Conservation (phyloP, 2,113 vertebrate genomes). For the Smithornis capensis region DNA sequence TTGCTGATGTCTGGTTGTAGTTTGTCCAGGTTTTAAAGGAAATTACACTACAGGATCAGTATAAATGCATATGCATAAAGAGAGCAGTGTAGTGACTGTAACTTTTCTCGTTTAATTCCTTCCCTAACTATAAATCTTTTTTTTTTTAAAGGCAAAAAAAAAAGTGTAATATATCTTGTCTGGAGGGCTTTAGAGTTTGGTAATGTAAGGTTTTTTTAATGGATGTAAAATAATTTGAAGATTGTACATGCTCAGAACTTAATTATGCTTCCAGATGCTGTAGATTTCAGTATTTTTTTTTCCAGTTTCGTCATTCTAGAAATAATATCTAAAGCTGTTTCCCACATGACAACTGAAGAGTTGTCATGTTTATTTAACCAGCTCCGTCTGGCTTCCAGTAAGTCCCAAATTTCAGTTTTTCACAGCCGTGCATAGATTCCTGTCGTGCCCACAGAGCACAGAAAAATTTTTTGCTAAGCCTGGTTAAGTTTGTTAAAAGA, state of each 20-base stretch:
- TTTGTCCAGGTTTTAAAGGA: background rate
- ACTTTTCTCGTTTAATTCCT: background rate
- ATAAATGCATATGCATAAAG: background rate
- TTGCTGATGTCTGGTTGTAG: background rate
- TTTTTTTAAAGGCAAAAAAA: background rate
- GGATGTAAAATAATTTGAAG: background rate
- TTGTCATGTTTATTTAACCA: constrained; percentile 36
- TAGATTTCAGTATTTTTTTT: background rate
- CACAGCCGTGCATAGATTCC: background rate
- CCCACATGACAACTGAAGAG: background rate
- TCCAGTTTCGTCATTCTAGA: background rate
- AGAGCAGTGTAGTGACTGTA: background rate
- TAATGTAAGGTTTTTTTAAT: background rate
- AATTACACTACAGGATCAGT: background rate
- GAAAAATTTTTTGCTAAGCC: background rate
- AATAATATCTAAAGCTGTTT: constrained; percentile 15
- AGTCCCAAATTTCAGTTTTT: constrained; percentile 9
- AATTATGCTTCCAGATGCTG: background rate
- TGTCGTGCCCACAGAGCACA: background rate
- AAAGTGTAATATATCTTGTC: background rate
- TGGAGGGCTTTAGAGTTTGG: background rate
- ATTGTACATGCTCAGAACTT: background rate
- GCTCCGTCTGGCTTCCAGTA: constrained; percentile 22
- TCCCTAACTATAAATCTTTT: background rate
- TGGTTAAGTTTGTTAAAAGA: background rate